Percentiles rank a stretch among this genome's conserved stretches.
These are phyloP conservation scores for Catharus minimus DNA, from an alignment of 2,113 vertebrate genomes.

Conservation along the genomic window DNA sequence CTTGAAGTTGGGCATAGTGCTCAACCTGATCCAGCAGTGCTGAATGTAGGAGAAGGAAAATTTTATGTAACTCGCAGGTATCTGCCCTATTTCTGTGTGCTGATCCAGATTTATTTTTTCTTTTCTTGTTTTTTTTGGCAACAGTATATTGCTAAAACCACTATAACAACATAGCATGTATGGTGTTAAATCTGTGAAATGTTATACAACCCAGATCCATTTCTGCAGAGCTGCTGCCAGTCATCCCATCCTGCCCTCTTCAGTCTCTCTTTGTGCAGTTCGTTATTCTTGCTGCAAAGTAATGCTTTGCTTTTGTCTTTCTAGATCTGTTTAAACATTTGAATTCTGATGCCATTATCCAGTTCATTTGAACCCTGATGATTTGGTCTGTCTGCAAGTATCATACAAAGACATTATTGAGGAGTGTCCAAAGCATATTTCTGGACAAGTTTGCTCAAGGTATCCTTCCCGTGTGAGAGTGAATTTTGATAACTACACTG, in stretches of 20 bases:
- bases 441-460: neutral
- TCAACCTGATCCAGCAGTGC: neutral
- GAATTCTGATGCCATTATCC: neutral
- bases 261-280: neutral
- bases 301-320: neutral
- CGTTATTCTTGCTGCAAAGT: neutral
- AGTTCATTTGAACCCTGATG: neutral
- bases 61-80: neutral
- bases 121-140: neutral
- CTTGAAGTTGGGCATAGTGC: neutral
- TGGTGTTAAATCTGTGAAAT: neutral
- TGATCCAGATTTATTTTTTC: neutral
- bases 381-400: neutral
- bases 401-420: neutral
- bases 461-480: neutral
- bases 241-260: neutral
- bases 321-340: neutral
- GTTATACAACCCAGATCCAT: neutral
- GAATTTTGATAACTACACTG: neutral
- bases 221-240: neutral
- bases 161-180: neutral
- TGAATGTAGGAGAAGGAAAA: neutral
- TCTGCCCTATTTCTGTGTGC: neutral
- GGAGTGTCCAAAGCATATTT: neutral
- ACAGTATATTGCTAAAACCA: neutral